A percentile compares a stretch with the other conserved stretches of the same genome.
These are phyloP conservation scores for Ennomos quercinarius DNA, from an alignment of 2,888 invertebrate species.

Conservation along the genomic window DNA sequence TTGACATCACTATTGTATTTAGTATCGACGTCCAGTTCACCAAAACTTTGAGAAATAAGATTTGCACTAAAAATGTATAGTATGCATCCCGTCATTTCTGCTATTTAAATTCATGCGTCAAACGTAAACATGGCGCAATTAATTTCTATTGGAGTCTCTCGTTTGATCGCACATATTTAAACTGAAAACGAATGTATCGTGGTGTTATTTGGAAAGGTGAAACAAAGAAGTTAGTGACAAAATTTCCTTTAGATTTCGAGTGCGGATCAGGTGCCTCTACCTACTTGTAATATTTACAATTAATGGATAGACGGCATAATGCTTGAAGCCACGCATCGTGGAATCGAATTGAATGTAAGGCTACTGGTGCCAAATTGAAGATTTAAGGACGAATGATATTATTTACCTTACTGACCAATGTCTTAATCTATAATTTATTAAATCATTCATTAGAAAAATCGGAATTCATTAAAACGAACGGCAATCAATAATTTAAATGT, in stretches of 20 bases:
- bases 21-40: too few species aligned
- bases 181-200: too few species aligned
- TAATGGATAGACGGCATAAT: slow-evolving; percentile 1
- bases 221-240: too few species aligned
- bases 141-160: too few species aligned
- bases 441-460: slow-evolving; percentile 53
- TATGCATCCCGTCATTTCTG: too few species aligned
- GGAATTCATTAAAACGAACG: slow-evolving; percentile 63
- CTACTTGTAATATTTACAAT: slow-evolving; percentile 3
- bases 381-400: slow-evolving; percentile 15
- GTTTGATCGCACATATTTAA: too few species aligned
- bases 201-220: too few species aligned
- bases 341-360: slow-evolving; percentile 8
- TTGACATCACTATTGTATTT: slow-evolving; percentile 1
- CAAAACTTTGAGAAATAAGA: too few species aligned
- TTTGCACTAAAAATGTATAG: too few species aligned
- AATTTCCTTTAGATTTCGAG: neutral
- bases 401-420: slow-evolving; percentile 5
- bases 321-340: neutral
- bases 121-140: too few species aligned
- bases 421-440: neutral
- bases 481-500: slow-evolving; percentile 29
- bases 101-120: too few species aligned
- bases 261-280: neutral
- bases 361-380: slow-evolving; percentile 30